phyloP scores from a whole-genome alignment of 2,113 vertebrate species.

The Sinocyclocheilus rhinocerous region DNA sequence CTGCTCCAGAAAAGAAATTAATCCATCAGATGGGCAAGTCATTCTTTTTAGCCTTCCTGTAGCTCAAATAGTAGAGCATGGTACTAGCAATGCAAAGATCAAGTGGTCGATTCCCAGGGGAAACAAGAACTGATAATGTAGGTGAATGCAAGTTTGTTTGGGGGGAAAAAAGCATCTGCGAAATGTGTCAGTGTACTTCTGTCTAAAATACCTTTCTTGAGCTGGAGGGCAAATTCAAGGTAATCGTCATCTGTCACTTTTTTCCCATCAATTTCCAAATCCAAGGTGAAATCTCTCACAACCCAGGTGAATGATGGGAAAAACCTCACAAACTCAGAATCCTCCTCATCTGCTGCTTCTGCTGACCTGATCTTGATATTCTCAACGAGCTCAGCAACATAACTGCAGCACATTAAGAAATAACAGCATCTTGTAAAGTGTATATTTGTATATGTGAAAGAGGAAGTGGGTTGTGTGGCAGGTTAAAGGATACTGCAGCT shows the following conservation, averaged over 20 bases:
- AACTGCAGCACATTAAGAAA: constrained; percentile 58
- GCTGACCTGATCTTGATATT: constrained; percentile 68
- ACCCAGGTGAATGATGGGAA: constrained; percentile 76
- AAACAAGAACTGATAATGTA: no score
- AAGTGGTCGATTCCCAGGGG: no score
- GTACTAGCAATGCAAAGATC: no score
- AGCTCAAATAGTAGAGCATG: no score
- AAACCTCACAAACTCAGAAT: constrained; percentile 64
- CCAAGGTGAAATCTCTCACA: constrained; percentile 72
- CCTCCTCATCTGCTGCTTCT: neutral
- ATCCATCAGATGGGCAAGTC: no score
- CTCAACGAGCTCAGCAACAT: constrained; percentile 70
- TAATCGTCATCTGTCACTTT: constrained; percentile 56
- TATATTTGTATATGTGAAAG: neutral
- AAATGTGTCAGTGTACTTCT: no score
- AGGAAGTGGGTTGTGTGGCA: constrained; percentile 46
- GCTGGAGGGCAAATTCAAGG: constrained; percentile 59
- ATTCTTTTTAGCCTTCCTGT: no score
- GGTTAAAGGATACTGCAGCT: no score
- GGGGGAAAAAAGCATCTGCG: no score
- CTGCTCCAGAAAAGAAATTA: no score
- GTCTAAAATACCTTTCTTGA: constrained; percentile 52
- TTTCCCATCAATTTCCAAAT: constrained; percentile 43
- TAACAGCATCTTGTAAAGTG: neutral
- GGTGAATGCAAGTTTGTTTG: no score